These are phyloP conservation scores for Mallotus villosus DNA, from an alignment of 2,797 vertebrate species.

Conservation along the genomic window DNA sequence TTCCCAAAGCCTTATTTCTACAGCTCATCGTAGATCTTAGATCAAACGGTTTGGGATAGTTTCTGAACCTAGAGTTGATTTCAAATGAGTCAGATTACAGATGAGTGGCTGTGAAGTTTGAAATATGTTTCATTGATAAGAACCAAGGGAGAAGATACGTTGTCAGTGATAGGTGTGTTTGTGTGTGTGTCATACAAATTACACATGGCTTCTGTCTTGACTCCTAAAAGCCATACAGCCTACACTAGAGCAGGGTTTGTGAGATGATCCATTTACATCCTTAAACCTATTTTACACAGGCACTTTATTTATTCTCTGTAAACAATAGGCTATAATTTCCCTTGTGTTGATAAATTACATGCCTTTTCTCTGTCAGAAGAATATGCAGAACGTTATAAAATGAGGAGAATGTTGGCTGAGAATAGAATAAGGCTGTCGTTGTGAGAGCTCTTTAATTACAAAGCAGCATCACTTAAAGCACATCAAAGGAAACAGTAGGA, in stretches of 20 bases:
- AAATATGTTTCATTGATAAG: constrained; percentile 31
- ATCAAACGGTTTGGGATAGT: constrained; percentile 17
- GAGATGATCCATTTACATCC: constrained; percentile 2
- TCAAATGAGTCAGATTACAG: constrained; percentile 15
- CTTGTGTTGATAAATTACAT: constrained; percentile 7
- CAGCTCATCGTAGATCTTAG: constrained; percentile 7
- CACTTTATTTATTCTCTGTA: constrained; percentile 4
- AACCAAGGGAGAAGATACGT: constrained; percentile 5
- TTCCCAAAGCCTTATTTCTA: constrained; percentile 11
- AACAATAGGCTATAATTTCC: constrained; percentile 4
- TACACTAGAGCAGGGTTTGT: neutral
- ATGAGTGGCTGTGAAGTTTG: constrained; percentile 26
- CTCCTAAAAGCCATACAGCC: neutral
- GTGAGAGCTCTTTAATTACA: constrained; percentile 9
- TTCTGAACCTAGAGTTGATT: neutral
- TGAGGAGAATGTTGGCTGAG: neutral
- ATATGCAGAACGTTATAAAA: neutral
- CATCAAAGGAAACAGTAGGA: constrained; percentile 1
- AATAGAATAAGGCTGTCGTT: neutral
- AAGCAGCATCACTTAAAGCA: constrained; percentile 3
- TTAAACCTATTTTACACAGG: constrained; percentile 8
- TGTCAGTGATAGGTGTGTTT: constrained; percentile 1
- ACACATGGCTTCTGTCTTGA: neutral
- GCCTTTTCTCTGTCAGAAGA: neutral
- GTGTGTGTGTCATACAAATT: neutral